Base-by-base conservation (phyloP, 2,888 invertebrate species). In the Osmoderma eremita region DNA sequence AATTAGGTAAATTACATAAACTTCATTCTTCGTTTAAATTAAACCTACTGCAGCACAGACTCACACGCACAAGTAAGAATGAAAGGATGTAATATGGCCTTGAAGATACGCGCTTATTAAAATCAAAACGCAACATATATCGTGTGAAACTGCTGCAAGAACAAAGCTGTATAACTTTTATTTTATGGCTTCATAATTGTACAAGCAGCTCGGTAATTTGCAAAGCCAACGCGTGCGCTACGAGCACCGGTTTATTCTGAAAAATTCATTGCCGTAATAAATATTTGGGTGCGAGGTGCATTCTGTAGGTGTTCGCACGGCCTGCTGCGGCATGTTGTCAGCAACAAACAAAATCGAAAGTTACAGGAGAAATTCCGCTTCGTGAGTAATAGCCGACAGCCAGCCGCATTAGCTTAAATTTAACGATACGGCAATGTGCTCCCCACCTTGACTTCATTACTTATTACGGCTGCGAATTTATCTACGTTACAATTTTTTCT, bases 401-500 rank as follows among this genome's bases (percentile, higher is more conserved):
- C 45, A 30, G 24, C 17, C 45, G 45, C 30, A 20, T 48, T 41
- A 24, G 38, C 39, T 56, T 22, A 13, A 38, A 22, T 50, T 49
- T 8, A 58, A 36, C 24, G 49, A 49, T 56, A 38, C 39, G 15
- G 38, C 53, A 48, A 48, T 48, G 22, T 38, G 48, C 30, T 15
- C 58, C 36, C 48, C 58, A 65, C 65, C 65, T 65, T 65, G 65
- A 58, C 65, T 65, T 65, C 56, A 20, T 48, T 65, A 54, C 54
- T 65, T 58, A 65, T 58, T 42, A 24, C 42, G 24, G 20, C 53
- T 64, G 53, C 17, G 17, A 53, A 18, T 30, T 30, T 5, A 30
- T 24, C 24, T 5, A 39, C 18, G 38, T 36, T 53, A 24, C 10
- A 53, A n/a, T n/a, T 50, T 50, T 50, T 53, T 53, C 53, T 38